Conservation (phyloP, 1,140 invertebrate species). For the Papilio polyxenes region DNA sequence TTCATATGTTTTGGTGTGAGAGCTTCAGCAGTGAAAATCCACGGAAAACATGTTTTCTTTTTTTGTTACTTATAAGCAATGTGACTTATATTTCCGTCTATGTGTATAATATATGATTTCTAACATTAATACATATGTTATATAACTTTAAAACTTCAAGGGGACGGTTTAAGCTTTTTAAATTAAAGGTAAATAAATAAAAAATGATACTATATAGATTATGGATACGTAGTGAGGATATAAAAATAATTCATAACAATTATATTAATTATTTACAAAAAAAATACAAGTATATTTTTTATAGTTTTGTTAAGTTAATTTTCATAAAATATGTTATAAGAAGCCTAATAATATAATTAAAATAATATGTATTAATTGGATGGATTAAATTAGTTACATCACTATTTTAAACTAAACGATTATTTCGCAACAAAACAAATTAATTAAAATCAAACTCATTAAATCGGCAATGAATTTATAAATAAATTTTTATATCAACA, state of each 20-base stretch:
- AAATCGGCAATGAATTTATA: not conserved
- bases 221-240: not conserved
- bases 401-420: not conserved
- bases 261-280: not conserved
- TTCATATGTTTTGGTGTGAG: not conserved
- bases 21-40: not conserved
- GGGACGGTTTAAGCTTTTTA: slow-evolving; percentile 69
- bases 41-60: not conserved
- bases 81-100: slow-evolving; percentile 25
- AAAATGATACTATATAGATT: slow-evolving; percentile 24
- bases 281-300: not conserved
- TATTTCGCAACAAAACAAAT: not conserved
- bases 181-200: slow-evolving; percentile 53
- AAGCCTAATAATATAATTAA: not conserved
- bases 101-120: slow-evolving; percentile 32
- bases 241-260: not conserved
- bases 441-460: not conserved
- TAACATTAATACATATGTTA: slow-evolving; percentile 48
- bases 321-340: not conserved
- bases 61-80: slow-evolving; percentile 35
- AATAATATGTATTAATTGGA: not conserved
- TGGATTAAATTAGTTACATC: not conserved
- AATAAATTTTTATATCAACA: not conserved
- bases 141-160: slow-evolving; percentile 66
- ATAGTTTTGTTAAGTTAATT: not conserved